These are phyloP conservation scores for Drosophila paulistorum DNA, from an alignment of 1,140 invertebrate species.

Conservation along the genomic window DNA sequence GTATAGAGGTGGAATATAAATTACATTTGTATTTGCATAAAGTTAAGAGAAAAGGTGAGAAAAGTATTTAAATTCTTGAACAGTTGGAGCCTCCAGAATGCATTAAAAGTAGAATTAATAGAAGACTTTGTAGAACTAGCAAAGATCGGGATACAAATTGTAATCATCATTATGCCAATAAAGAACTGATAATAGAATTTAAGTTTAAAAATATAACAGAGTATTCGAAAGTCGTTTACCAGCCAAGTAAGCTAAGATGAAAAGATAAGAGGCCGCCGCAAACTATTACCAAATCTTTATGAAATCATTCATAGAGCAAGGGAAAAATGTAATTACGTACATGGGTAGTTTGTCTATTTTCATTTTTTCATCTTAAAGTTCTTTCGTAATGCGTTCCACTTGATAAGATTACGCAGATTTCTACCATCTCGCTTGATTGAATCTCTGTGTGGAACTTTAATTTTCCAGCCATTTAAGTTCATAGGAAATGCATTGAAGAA, in stretches of 20 bases:
- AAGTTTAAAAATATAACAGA: not conserved
- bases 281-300: not conserved
- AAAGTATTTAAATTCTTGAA: too few species aligned
- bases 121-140: too few species aligned
- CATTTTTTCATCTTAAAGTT: not conserved
- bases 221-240: not conserved
- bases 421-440: conserved; percentile 11
- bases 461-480: not conserved
- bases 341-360: not conserved
- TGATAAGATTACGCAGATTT: conserved; percentile 49
- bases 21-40: not conserved
- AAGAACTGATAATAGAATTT: too few species aligned
- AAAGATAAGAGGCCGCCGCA: not conserved
- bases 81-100: too few species aligned
- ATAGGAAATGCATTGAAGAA: not conserved
- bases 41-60: not conserved
- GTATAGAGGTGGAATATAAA: not conserved
- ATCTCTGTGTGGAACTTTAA: not conserved
- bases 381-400: conserved; percentile 29
- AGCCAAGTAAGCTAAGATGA: not conserved
- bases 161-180: too few species aligned
- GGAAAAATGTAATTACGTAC: conserved; percentile 20
- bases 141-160: too few species aligned
- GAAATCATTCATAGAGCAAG: not conserved
- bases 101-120: too few species aligned